phyloP scores from a whole-genome alignment of 2,113 vertebrate genomes.

The Steatornis caripensis region DNA sequence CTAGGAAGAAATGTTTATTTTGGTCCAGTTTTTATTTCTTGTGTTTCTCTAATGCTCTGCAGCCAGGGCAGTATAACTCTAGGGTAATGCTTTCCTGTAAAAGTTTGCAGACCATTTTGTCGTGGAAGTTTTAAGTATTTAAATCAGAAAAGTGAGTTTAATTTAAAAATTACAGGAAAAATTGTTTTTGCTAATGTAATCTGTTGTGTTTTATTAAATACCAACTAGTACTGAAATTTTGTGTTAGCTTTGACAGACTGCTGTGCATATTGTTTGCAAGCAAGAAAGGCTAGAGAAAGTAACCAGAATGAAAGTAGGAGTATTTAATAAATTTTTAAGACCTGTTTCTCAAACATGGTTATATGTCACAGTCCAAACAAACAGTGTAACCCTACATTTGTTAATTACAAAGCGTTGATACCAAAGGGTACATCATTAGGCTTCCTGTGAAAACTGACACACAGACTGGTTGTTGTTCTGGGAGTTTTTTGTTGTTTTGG shows the following conservation, averaged over 20 bases:
- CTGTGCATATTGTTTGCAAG: background rate
- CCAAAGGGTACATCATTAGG: background rate
- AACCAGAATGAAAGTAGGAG: background rate
- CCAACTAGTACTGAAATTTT: background rate
- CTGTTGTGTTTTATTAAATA: background rate
- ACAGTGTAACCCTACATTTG: background rate
- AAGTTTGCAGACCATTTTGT: background rate
- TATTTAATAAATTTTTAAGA: background rate
- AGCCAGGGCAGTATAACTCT: background rate
- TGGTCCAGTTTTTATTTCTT: background rate
- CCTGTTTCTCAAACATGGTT: background rate
- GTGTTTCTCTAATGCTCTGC: background rate
- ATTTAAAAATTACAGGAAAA: background rate
- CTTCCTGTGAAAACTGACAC: background rate
- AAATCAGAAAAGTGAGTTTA: background rate
- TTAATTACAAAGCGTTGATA: background rate
- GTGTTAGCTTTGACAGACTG: background rate
- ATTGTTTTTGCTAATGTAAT: background rate
- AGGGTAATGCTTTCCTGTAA: background rate
- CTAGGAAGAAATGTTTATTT: background rate
- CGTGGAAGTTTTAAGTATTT: background rate
- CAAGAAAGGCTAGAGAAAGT: background rate
- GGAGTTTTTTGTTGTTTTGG: background rate
- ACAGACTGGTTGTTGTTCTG: background rate
- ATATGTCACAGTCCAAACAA: background rate